Base-by-base conservation (phyloP, 1,140 invertebrate genomes). In the Orius insidiosus region DNA sequence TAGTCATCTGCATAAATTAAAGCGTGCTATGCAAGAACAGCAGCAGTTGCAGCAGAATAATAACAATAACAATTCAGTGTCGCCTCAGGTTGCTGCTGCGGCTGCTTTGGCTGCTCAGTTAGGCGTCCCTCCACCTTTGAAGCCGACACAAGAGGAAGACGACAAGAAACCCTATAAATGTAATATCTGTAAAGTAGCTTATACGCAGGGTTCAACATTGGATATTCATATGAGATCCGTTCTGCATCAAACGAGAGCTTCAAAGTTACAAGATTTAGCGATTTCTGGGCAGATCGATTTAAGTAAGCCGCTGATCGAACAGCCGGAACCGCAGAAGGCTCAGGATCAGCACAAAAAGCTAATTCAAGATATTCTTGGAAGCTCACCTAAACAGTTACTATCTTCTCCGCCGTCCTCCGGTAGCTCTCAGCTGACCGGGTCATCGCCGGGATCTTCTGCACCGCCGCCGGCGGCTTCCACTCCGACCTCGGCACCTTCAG, bases 151-250 rank as follows among this genome's bases (percentile, higher is more conserved):
- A 48, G 77, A 80, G 40, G 78, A 83, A 55, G 77, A 83, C 51
- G 83, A 84, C 52, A 80, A 81, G 54, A 94, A 93, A 60, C 78
- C 85, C 5, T 96, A 85, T 65, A 85, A 85, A 56, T 97, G 90
- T 62, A 93, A 95, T 60, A 86, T 95, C 46, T 96, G 92, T 62
- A 88, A 88, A 66, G 86, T 93, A 4, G 78, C 84, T 0, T 96
- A 94, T 60, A 83, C 77, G 31, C 87, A 93, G 63, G 84, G 83
- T 24, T 86, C 85, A 45, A 92, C 87, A 9, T 63, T 97, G 18
- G 90, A 96, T 57, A 93, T 92, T 59, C 92, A 97, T 59, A 83
- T 95, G 72, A 68, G 89, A 49, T 93, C 87, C 38, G 87, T 94
- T 11, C 66, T 89, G 41, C 90, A 96, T 69, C 87, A 95, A 65